Base-by-base conservation (phyloP, 2,113 vertebrate genomes). In the Malurus alboscapulatus region DNA sequence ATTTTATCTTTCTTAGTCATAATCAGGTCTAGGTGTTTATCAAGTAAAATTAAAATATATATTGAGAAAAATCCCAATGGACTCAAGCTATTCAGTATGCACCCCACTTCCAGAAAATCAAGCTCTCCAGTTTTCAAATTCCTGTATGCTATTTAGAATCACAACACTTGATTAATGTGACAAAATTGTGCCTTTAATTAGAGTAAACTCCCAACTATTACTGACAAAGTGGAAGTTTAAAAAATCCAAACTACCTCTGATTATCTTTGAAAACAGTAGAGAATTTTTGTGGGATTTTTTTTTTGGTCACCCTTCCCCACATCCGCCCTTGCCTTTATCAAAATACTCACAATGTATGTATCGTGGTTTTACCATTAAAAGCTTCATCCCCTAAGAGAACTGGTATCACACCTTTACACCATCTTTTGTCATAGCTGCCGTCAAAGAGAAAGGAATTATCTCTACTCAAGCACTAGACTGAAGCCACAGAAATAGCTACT, bases 41-140 rank as follows among this genome's bases (percentile, higher is more conserved):
- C 30, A 75, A 65, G 50, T 84, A 92, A 88, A 81, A 82, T 82
- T 68, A 78, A 74, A 83, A 73, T 69, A 83, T 9, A 75, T 73
- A 40, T 34, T 50, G 40, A 75, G 51, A 84, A 88, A 88, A 79
- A 55, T 2, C 13, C 17, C 45, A 88, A n/a, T 0, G 0, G 45
- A 82, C 66, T 93, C 53, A 89, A 75, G 45, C 94, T 96, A 65
- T 89, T 95, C 91, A 91, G 58, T 93, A 91, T 96, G 92, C 95
- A 92, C 54, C 66, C 83, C 62, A 79, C 90, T 88, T 87, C 18
- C 30, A 93, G 80, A 82, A 96, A 95, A 95, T 90, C 88, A 93
- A 84, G 77, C 73, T 87, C 53, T 92, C 26, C 42, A 81, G 58
- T 65, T 96, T 62, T 96, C 58, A 92, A 88, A 95, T 92, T 91